Percentiles rank a stretch among this genome's conserved stretches.
phyloP scores from a whole-genome alignment of 2,113 vertebrate genomes.

The Petaurus breviceps region DNA sequence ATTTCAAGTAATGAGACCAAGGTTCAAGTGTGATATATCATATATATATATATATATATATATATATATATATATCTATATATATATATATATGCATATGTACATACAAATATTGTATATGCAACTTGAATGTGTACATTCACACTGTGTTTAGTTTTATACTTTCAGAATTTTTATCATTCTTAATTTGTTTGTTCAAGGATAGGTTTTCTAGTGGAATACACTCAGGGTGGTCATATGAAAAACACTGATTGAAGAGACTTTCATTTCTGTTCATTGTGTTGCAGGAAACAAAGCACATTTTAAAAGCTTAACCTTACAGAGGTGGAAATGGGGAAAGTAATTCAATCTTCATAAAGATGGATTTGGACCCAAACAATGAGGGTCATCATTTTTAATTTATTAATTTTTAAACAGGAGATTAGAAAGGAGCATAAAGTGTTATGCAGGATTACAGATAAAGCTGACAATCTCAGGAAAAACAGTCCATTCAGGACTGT shows the following conservation, averaged over 20 bases:
- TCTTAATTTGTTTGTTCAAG: conserved; percentile 53
- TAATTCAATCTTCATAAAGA: conserved; percentile 58
- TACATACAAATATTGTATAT: too few relatives aligned
- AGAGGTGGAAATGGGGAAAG: conserved; percentile 5
- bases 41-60: background rate
- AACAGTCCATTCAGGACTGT: conserved; percentile 35
- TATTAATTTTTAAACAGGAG: conserved; percentile 3
- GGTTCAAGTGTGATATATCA: background rate
- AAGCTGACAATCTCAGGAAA: conserved; percentile 51
- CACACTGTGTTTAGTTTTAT: conserved; percentile 6
- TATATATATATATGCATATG: too few relatives aligned
- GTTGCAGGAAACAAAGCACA: background rate
- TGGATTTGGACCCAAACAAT: background rate
- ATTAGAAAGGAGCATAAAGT: conserved; percentile 23
- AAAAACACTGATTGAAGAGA: conserved; percentile 32
- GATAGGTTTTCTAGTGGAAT: background rate
- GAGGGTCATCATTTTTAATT: conserved; percentile 38
- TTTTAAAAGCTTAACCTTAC: conserved; percentile 48
- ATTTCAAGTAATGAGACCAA: conserved; percentile 59
- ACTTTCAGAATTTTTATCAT: conserved; percentile 11
- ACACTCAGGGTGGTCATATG: conserved; percentile 5
- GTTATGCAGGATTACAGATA: conserved; percentile 45
- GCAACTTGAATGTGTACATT: too few relatives aligned
- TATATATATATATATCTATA: background rate
- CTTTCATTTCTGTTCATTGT: conserved; percentile 52